Evolutionary conservation across 92 coral and sea anemone species (phyloP).

Genomic region (Micromussa lordhowensis): DNA sequence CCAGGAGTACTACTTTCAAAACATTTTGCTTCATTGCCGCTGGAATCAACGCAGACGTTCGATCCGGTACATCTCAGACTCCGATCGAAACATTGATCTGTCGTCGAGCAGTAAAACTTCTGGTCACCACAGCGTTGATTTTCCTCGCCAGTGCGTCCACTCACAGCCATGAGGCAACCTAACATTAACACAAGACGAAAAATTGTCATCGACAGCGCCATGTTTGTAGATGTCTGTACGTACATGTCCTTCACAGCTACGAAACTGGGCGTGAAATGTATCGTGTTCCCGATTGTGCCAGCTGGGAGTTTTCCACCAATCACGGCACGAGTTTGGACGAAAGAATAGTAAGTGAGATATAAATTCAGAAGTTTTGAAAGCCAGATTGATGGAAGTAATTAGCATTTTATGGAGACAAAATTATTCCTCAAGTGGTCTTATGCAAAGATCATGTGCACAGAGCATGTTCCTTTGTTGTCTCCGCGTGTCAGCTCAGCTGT

Average conservation of each 20-base stretch:
- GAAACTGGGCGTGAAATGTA: background rate
- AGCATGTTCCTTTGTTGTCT: too few relatives aligned
- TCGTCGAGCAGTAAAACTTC: constrained; percentile 34
- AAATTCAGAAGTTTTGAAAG: too few relatives aligned
- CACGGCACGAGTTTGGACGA: too few relatives aligned
- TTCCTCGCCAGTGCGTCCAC: background rate
- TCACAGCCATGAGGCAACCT: background rate
- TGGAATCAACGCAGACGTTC: constrained; percentile 22
- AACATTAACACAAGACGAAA: background rate
- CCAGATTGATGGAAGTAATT: too few relatives aligned
- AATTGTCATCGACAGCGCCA: background rate
- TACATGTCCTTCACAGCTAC: background rate
- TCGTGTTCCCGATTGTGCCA: too few relatives aligned
- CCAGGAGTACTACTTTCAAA: constrained; percentile 29
- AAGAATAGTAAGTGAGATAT: too few relatives aligned
- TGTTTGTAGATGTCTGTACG: background rate
- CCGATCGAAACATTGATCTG: constrained; percentile 14
- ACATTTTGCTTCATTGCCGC: constrained; percentile 34
- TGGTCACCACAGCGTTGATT: constrained; percentile 29
- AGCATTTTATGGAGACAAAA: too few relatives aligned
- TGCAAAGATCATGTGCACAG: too few relatives aligned
- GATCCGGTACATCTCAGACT: constrained; percentile 30
- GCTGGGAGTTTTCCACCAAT: too few relatives aligned
- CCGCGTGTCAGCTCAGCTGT: too few relatives aligned
- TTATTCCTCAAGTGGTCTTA: too few relatives aligned